Evolutionary conservation across 2,888 invertebrate species (phyloP), one percentile per base, ranked within the genome.

Genomic region (Hirtodrosophila trivittata): DNA sequence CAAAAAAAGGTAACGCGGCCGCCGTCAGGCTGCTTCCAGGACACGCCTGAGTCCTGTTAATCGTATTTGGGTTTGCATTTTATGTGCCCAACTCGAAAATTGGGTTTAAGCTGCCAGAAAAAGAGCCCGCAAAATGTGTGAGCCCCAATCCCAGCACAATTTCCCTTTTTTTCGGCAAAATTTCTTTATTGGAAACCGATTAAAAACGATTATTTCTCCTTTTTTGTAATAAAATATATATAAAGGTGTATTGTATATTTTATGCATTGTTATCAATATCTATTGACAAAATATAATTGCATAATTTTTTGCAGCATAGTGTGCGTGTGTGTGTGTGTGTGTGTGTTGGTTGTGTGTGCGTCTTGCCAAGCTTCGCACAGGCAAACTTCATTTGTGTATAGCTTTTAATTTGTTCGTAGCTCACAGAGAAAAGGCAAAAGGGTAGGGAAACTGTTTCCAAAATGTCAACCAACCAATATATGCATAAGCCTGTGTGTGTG

Each of bases 401-500:
- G 66, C 81, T 59, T 69, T 84, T 84, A 58, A 81, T 80, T 70
- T 80, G 42, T 60, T 26, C 39, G 21, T 41, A 47, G 14, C 28
- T 38, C 56, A 45, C 21, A 14, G 35, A 30, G 9, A 9, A n/a
- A 18, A 7, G 2, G 9, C 8, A 37, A 21, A 18, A 39, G 18
- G 28, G 37, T n/a, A 16, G 9, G 12, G 12, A 38, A 5, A 30
- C 32, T 54, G 38, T 39, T 32, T 42, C 62, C 63, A 80, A 78
- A 72, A 62, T 76, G 73, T 80, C 77, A 76, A 59, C 39, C 63
- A 45, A 35, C 18, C 43, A 39, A 13, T 21, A 21, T 46, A 30
- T 25, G 7, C 42, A 14, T 50, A 6, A 35, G n/a, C n/a, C 30
- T 30, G 21, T 7, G 21, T 43, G 25, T 21, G 13, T 32, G 25